Evolutionary conservation across 2,113 vertebrate species (phyloP), one percentile per base, ranked within the genome.

Genomic region (Ancistrus triradiatus): DNA sequence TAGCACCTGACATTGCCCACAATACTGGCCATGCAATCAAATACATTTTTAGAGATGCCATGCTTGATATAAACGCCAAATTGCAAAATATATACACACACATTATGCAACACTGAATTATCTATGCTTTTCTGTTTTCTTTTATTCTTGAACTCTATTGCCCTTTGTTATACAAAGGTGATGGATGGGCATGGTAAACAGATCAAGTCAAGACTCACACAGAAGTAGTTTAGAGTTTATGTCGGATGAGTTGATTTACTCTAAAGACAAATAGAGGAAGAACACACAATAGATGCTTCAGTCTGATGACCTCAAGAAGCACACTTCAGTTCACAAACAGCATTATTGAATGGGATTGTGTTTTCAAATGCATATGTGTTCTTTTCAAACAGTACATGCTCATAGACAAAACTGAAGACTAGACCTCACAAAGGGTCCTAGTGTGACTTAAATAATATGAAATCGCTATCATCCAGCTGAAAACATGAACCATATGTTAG

Each of bases 181-280:
- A 31, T 31, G 27, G 7, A 31, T 19, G 17, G 15, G n/a, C 15
- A 18, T n/a, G 50, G 27, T 31, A 31, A 31, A 31, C 27, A 31
- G 7, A 31, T n/a, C 19, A 19, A 67, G 56, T 52, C 51, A 57
- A 53, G 46, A 53, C 46, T 52, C 60, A 55, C 59, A 68, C 40
- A 53, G 22, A 68, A 53, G 48, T 64, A 33, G 59, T 68, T 47
- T 59, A 46, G 47, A 64, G 60, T 56, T 73, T 48, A 59, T 66
- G 27, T 35, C 15, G 25, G 40, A 73, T 59, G 33, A 61, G 60
- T 38, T 52, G 43, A 72, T 62, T 67, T 44, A 51, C 52, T 66
- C 59, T 4, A 14, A 44, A 63, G 66, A 74, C 66, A 69, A 65
- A 63, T 47, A 53, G 70, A 59, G 65, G 47, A 73, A 53, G 53